Evolutionary conservation across 2,888 invertebrate species (phyloP), one percentile per base, ranked within the genome.

Genomic region (Callimorpha dominula): DNA sequence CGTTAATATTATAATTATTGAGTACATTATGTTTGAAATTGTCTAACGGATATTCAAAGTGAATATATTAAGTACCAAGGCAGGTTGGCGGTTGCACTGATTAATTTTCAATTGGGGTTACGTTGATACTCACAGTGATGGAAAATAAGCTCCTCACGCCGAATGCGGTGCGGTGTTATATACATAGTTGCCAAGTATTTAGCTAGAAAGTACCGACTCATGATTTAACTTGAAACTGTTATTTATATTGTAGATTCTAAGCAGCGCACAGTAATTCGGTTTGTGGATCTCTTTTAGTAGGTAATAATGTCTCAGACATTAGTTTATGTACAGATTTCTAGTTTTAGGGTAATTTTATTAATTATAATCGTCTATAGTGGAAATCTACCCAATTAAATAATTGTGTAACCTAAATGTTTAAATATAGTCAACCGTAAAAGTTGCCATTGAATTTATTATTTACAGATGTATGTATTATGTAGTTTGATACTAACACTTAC

Each of bases 321-420:
- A 52, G 63, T 72, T 20, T 43, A 60, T 74, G 74, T 75, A 75
- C 68, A 78, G 71, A 52, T 74, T 50, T 74, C 40, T 76, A 78
- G 78, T 49, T 66, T 73, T 78, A 83, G 12, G 60, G 31, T 68
- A 60, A 63, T 52, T 62, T 14, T 82, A 68, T 72, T 74, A 65
- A 66, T 69, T 71, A 11, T 70, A 50, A 42, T 54, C 71, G 68
- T 80, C 66, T 73, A 71, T 80, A 78, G 71, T 66, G 65, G 6
- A 46, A 8, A 74, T 69, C 46, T 68, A 31, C 31, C 31, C 31
- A 31, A 31, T 31, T 31, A 31, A 31, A 31, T 73, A 63, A 63
- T 66, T 49, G 42, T 54, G 50, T 50, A 15, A 50, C 31, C 15
- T 50, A 15, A 70, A 54, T 69, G 70, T 72, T 79, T 49, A 62